Evolutionary conservation across 2,113 vertebrate species (phyloP).

Genomic region (Entelurus aequoreus): DNA sequence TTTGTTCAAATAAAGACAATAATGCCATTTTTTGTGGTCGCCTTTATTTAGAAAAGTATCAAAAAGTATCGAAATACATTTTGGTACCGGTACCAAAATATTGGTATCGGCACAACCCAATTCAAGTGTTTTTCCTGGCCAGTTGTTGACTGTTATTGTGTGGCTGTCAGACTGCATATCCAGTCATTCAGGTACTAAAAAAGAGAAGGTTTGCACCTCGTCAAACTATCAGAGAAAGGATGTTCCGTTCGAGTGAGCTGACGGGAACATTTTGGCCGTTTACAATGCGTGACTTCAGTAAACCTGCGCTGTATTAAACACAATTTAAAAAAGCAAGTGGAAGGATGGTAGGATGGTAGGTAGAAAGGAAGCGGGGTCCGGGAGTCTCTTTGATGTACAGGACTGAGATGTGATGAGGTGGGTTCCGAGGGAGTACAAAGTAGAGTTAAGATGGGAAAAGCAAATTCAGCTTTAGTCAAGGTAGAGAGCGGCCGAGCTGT

Average conservation of each 20-base stretch:
- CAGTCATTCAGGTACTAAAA: not conserved
- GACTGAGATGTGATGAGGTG: constrained; percentile 73
- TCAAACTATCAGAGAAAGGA: constrained; percentile 51
- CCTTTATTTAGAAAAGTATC: too few relatives aligned
- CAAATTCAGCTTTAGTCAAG: constrained; percentile 72
- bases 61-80: too few relatives aligned
- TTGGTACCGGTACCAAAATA: too few relatives aligned
- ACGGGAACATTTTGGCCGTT: constrained; percentile 60
- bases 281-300: constrained; percentile 64
- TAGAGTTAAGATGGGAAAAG: constrained; percentile 67
- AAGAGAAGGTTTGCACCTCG: constrained; percentile 28
- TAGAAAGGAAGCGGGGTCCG: constrained; percentile 4
- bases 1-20: too few relatives aligned
- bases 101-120: too few relatives aligned
- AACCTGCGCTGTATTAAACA: constrained; percentile 65
- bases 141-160: too few relatives aligned
- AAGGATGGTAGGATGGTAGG: constrained; percentile 18
- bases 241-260: constrained; percentile 54
- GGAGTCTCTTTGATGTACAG: constrained; percentile 69
- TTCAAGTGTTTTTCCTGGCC: too few relatives aligned
- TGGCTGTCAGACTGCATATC: not conserved
- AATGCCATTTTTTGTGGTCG: too few relatives aligned
- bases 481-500: constrained; percentile 53
- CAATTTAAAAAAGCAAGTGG: constrained; percentile 54
- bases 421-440: constrained; percentile 72